Evolutionary conservation across 1,140 invertebrate species (phyloP).

Genomic region (Papilio dardanus): DNA sequence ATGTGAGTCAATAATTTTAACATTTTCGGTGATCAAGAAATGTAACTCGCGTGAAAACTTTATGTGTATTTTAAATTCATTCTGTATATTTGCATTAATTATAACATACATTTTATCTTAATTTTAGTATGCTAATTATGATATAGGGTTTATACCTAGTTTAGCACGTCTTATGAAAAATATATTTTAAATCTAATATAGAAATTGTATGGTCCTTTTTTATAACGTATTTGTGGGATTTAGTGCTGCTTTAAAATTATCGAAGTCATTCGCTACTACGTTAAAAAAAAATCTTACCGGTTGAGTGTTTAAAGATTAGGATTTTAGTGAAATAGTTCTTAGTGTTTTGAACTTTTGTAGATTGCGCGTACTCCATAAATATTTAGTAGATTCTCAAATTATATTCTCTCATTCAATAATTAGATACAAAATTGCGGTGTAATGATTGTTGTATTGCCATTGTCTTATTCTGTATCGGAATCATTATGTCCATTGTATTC

Average conservation of each 20-base stretch:
- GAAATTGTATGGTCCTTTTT: slow-evolving; percentile 11
- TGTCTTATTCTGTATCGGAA: not conserved
- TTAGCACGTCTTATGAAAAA: not conserved
- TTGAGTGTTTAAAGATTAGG: not conserved
- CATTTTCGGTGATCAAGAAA: not conserved
- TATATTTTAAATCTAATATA: not conserved
- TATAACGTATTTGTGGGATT: not conserved
- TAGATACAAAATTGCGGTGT: slow-evolving; percentile 9
- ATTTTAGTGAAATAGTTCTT: not conserved
- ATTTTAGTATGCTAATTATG: too few relatives aligned
- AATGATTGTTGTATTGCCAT: slow-evolving; percentile 1
- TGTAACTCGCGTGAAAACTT: not conserved
- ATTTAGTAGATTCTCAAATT: not conserved
- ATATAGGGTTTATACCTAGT: not conserved
- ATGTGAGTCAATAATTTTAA: not conserved
- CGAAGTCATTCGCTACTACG: not conserved
- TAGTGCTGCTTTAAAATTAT: not conserved
- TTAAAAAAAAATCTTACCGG: not conserved
- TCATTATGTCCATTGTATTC: not conserved
- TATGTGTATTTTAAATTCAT: not conserved
- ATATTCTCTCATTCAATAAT: slow-evolving; percentile 8
- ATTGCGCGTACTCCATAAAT: not conserved
- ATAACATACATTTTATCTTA: not conserved
- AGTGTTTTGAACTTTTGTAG: not conserved
- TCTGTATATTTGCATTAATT: slow-evolving; percentile 4